phyloP scores from a whole-genome alignment of 1,140 invertebrate genomes.

The Drosophila neocordata region DNA sequence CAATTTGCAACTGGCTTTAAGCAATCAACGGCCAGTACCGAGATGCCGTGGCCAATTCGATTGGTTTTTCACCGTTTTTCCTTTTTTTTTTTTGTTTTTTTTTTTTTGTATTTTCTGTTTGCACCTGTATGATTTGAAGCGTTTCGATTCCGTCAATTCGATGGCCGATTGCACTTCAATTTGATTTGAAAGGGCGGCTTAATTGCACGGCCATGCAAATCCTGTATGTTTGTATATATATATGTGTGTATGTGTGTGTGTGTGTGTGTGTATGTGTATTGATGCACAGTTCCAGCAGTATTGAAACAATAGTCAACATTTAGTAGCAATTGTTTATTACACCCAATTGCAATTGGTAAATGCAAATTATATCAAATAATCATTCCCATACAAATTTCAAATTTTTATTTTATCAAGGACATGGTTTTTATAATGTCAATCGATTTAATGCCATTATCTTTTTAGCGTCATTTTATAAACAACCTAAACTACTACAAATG shows the following conservation, averaged over 20 bases:
- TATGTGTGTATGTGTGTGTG: neutral
- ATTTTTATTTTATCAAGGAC: too few relatives aligned
- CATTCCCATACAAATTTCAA: neutral
- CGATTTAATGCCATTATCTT: too few relatives aligned
- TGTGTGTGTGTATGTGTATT: neutral
- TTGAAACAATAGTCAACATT: neutral
- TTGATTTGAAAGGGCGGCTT: slow-evolving; percentile 62
- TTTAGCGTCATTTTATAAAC: too few relatives aligned
- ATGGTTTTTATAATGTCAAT: too few relatives aligned
- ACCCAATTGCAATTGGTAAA: neutral
- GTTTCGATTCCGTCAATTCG: slow-evolving; percentile 40
- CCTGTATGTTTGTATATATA: neutral
- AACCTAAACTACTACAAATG: too few relatives aligned
- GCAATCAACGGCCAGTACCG: slow-evolving; percentile 46
- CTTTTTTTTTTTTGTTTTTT: neutral
- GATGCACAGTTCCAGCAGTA: neutral
- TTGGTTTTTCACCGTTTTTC: neutral
- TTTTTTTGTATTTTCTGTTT: neutral
- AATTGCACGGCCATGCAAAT: slow-evolving; percentile 48
- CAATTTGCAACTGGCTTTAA: slow-evolving; percentile 63
- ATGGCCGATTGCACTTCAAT: slow-evolving; percentile 64
- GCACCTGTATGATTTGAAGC: slow-evolving; percentile 1
- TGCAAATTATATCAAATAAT: neutral
- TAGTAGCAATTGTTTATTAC: neutral
- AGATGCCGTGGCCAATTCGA: neutral